Base-by-base conservation (phyloP, 92 coral and sea anemone species). In the Plumapathes pennacea region DNA sequence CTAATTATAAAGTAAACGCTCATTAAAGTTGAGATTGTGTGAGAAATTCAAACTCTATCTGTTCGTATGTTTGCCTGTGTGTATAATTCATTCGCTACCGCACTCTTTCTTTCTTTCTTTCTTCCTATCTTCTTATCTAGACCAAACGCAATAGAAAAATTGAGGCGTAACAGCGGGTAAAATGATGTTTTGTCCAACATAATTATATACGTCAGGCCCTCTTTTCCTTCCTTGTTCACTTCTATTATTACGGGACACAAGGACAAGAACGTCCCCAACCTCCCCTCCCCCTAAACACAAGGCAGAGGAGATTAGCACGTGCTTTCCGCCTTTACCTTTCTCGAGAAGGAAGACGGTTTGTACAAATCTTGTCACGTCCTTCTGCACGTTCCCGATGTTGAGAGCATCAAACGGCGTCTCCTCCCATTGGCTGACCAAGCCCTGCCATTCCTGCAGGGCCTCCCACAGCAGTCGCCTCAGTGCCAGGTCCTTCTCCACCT, bases 371-470 rank as follows among this genome's bases (percentile, higher is more conserved):
- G 85, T 62, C 45, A 92, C 96, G 42, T 77, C 77, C n/a, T 80
- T 85, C 60, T 92, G 98, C 62, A 92, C 81, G 15, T 76, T 76
- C 31, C 66, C 96, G 13, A 80, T 83, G 45, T 80, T 80, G 14
- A 92, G 78, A 19, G 47, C 70, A 47, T 88, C 98, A 67, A 92
- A 92, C 19, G 95, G 78, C 6, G 88, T 74, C 52, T 73, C 83
- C 42, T 84, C 64, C 98, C 98, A 92, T 29, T 76, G 63, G 33
- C 78, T 88, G 4, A 89, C 94, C 23, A 92, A 64, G 6, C 83
- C 82, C 67, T 78, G 87, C 98, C 98, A 92, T 26, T 92, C 96
- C 8, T 84, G 89, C n/a, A 77, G 71, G 22, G 98, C 77, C 61
- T 92, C 89, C 98, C 98, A 92, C 32, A 92, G 59, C 50, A 92